Evolutionary conservation across 2,797 vertebrate genomes (phyloP).

Genomic region (Microhierax caerulescens): DNA sequence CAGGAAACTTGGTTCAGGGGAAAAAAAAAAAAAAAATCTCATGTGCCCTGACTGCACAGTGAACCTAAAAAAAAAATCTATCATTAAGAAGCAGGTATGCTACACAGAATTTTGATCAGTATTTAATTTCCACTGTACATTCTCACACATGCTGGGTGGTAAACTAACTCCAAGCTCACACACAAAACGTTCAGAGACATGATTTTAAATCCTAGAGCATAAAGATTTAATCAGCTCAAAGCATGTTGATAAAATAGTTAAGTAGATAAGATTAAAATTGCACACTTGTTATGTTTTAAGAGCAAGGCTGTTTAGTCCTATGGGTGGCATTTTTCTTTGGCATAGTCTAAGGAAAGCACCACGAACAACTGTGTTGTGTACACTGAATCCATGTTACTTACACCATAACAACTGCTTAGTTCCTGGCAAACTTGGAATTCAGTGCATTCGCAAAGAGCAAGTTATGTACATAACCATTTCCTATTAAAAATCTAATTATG

Average conservation of each 20-base stretch:
- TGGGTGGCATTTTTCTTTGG: neutral
- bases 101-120: conserved; percentile 6
- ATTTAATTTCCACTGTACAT: neutral
- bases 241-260: conserved; percentile 23
- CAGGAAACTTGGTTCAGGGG: neutral
- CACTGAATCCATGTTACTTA: neutral
- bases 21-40: neutral
- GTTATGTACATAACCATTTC: neutral
- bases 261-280: conserved; percentile 25
- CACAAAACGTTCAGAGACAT: neutral
- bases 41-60: neutral
- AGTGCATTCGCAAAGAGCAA: neutral
- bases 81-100: neutral
- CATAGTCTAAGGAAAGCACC: neutral
- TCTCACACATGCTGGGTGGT: neutral
- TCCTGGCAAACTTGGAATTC: neutral
- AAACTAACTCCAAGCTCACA: neutral
- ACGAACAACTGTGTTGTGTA: neutral
- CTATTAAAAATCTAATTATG: neutral
- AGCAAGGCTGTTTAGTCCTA: neutral
- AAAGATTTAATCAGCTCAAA: conserved; percentile 34
- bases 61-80: neutral
- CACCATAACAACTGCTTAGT: neutral
- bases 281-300: neutral
- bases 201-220: conserved; percentile 10